Conservation (phyloP, 2,888 invertebrate species). For the Oligia strigilis region DNA sequence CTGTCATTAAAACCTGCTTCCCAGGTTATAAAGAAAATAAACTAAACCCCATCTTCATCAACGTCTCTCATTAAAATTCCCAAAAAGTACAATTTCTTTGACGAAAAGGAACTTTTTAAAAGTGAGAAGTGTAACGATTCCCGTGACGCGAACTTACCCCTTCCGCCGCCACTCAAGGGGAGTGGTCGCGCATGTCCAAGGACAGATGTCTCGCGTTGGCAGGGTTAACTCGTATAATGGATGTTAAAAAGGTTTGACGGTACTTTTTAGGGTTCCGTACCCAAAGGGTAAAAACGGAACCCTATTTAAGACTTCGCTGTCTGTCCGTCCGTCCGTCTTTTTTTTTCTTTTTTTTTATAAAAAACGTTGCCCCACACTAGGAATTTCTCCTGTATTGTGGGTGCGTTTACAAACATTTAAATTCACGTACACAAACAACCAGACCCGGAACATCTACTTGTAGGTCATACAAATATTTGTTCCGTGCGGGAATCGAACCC, state of each 20-base stretch:
- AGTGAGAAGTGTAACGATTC: constrained; percentile 52
- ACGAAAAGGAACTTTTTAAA: constrained; percentile 38
- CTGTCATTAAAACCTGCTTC: not conserved
- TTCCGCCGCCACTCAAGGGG: constrained; percentile 44
- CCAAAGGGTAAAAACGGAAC: no score
- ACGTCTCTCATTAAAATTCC: constrained; percentile 54
- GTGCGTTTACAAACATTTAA: no score
- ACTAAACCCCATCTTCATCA: constrained; percentile 4
- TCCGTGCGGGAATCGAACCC: no score
- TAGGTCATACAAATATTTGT: no score
- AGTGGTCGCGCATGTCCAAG: constrained; percentile 62
- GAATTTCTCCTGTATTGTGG: no score
- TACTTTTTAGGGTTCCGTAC: not conserved
- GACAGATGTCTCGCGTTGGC: constrained; percentile 57
- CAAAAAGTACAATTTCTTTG: constrained; percentile 48
- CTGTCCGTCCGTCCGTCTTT: no score
- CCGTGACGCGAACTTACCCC: constrained; percentile 61
- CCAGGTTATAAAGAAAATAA: constrained; percentile 1
- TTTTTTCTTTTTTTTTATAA: no score
- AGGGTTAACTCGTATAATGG: constrained; percentile 57
- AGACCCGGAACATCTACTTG: no score
- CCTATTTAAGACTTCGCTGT: no score
- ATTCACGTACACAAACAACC: no score
- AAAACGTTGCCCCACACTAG: no score
- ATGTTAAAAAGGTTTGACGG: constrained; percentile 43